Conservation (phyloP, 2,113 vertebrate genomes). For the Bungarus multicinctus region DNA sequence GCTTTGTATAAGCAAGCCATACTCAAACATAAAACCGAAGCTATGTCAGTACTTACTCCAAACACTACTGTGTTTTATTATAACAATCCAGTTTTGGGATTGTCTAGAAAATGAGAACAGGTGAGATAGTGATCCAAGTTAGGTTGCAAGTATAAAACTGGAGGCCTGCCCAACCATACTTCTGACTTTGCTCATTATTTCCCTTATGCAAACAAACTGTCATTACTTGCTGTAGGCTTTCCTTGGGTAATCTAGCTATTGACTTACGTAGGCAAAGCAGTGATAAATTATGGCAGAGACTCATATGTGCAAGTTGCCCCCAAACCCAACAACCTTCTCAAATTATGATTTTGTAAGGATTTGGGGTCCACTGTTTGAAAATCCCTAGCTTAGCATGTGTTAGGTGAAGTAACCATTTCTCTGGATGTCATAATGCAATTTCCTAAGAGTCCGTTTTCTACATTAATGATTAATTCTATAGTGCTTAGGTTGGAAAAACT, state of each 20-base stretch:
- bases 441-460: conserved; percentile 17
- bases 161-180: not conserved
- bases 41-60: not conserved
- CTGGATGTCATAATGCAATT: not conserved
- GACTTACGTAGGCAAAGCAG: not conserved
- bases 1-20: not conserved
- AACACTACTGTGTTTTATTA: not conserved
- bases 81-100: not conserved
- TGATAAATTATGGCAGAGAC: not conserved
- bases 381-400: not conserved
- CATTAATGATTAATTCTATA: conserved; percentile 49
- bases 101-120: not conserved
- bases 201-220: not conserved
- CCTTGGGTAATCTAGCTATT: not conserved
- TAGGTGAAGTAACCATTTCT: not conserved
- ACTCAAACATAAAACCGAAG: not conserved
- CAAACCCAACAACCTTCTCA: not conserved
- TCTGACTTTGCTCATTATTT: not conserved
- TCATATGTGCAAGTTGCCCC: not conserved
- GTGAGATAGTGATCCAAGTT: not conserved
- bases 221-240: not conserved
- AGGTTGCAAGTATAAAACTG: not conserved
- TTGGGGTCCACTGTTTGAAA: not conserved
- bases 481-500: conserved; percentile 34
- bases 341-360: not conserved